These are phyloP conservation scores for Lypha dubia DNA, from an alignment of 2,888 invertebrate genomes.

Conservation along the genomic window DNA sequence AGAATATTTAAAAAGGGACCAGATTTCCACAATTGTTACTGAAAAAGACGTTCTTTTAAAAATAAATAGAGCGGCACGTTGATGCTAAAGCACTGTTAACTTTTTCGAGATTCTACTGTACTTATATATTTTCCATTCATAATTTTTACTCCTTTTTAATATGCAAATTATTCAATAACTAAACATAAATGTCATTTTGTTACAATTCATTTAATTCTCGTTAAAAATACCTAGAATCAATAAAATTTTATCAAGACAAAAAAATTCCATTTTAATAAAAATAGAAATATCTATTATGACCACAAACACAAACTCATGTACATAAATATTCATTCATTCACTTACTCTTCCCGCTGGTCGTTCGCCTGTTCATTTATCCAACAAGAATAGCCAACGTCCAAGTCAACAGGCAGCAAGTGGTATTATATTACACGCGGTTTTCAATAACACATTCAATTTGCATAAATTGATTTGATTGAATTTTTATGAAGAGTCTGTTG, in stretches of 20 bases:
- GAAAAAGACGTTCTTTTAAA: no score
- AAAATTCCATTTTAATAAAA: conserved; percentile 12
- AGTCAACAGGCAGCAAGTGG: conserved; percentile 57
- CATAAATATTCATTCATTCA: background rate
- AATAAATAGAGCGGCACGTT: no score
- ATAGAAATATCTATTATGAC: conserved; percentile 14
- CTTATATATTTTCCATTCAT: background rate
- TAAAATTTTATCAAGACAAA: conserved; percentile 15
- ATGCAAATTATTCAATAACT: conserved; percentile 53
- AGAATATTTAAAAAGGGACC: no score
- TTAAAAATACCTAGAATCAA: conserved; percentile 19
- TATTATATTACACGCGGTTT: conserved; percentile 65
- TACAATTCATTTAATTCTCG: conserved; percentile 59
- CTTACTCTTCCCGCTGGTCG: background rate
- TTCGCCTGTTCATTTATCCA: background rate
- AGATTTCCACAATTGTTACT: no score
- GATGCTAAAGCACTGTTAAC: background rate
- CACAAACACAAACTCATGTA: background rate
- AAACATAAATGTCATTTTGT: conserved; percentile 47
- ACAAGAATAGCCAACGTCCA: conserved; percentile 2
- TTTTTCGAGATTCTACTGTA: background rate
- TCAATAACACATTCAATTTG: conserved; percentile 81
- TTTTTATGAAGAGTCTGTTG: conserved; percentile 79
- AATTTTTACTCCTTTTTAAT: conserved; percentile 13
- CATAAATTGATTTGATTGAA: conserved; percentile 84